Evolutionary conservation across 2,888 invertebrate genomes (phyloP).

Genomic region (Trichacis sp.): DNA sequence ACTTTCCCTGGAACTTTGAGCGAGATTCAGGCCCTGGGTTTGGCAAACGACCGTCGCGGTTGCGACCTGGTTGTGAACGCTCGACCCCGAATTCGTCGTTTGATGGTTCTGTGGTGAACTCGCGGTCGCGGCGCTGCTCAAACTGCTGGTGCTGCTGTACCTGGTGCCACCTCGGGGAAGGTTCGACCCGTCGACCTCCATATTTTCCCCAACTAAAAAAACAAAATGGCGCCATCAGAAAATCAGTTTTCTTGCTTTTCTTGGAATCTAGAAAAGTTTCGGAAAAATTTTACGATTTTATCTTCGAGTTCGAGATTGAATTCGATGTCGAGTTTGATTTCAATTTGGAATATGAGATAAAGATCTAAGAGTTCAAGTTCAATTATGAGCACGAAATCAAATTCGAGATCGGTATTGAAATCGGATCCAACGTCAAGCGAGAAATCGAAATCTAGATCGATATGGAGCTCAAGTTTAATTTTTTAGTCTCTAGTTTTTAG

Average conservation of each 20-base stretch:
- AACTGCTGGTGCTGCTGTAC: constrained; percentile 71
- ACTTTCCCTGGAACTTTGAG: constrained; percentile 64
- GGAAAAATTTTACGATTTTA: neutral
- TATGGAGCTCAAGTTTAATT: too few species aligned
- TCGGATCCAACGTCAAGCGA: too few species aligned
- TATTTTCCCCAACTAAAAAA: constrained; percentile 53
- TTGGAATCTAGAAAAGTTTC: too few species aligned
- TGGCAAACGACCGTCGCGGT: constrained; percentile 65
- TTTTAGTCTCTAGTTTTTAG: too few species aligned
- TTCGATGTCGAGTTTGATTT: neutral
- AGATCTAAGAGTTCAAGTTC: too few species aligned
- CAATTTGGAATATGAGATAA: neutral
- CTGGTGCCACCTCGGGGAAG: constrained; percentile 64
- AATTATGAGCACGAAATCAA: too few species aligned
- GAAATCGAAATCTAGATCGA: too few species aligned
- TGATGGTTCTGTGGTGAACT: constrained; percentile 69
- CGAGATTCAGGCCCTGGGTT: constrained; percentile 65
- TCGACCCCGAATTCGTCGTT: constrained; percentile 49
- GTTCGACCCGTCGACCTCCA: constrained; percentile 63
- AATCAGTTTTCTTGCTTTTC: too few species aligned
- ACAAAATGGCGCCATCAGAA: too few species aligned
- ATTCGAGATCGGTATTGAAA: too few species aligned
- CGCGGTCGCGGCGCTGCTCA: constrained; percentile 70
- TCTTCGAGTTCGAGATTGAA: neutral
- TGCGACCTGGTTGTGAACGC: constrained; percentile 60